A percentile compares a stretch with the other conserved stretches of the same genome.
phyloP scores from a whole-genome alignment of 1,140 invertebrate species.

The Pseudomyrmex gracilis region DNA sequence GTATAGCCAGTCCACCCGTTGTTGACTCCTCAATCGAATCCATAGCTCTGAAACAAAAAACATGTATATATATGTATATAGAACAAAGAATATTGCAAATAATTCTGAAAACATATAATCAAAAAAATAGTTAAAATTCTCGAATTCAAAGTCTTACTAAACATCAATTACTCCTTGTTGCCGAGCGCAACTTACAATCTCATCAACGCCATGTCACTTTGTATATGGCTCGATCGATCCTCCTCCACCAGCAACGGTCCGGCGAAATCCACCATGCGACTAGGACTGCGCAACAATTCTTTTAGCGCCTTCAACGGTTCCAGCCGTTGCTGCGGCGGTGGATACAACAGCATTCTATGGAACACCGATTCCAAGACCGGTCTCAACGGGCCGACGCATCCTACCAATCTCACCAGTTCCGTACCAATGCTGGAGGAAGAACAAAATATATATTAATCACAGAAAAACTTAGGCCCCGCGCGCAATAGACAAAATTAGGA shows the following conservation, averaged over 20 bases:
- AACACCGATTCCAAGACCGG: conserved; percentile 96
- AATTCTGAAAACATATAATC: background rate
- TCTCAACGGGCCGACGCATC: conserved; percentile 92
- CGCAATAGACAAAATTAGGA: background rate
- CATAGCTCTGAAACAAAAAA: conserved; percentile 89
- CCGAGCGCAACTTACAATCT: conserved; percentile 90
- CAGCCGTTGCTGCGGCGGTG: conserved; percentile 92
- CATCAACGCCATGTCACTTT: conserved; percentile 95
- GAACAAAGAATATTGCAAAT: background rate
- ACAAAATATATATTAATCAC: background rate
- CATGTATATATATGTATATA: too few species aligned
- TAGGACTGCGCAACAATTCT: conserved; percentile 90
- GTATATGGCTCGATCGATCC: conserved; percentile 90
- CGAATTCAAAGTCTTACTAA: background rate
- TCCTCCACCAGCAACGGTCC: conserved; percentile 90
- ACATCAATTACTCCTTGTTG: background rate
- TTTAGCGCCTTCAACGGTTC: conserved; percentile 94
- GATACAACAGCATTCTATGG: conserved; percentile 95
- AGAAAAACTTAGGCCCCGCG: too few species aligned
- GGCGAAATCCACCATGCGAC: conserved; percentile 90
- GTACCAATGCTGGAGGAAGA: conserved; percentile 91
- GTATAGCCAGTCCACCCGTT: conserved; percentile 88
- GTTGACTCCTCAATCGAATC: conserved; percentile 94
- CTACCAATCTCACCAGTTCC: conserved; percentile 94
- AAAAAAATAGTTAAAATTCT: conserved; percentile 14